A percentile compares a stretch with the other conserved stretches of the same genome.
These are phyloP conservation scores for Cercopithecus petaurista DNA, from an alignment of 2,797 vertebrate genomes.

Conservation along the genomic window DNA sequence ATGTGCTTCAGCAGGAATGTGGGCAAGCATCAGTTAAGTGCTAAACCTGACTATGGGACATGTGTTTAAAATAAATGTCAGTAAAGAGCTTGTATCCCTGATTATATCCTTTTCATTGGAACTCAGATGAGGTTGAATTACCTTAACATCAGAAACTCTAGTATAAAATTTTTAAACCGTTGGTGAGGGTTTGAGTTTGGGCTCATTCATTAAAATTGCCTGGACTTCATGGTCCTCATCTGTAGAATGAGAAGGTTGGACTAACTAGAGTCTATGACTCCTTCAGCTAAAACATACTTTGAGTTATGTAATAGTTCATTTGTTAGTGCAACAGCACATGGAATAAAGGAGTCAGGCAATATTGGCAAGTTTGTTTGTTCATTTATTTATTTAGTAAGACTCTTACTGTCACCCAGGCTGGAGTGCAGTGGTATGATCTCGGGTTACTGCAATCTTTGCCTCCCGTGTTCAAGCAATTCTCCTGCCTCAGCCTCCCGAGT, in stretches of 20 bases:
- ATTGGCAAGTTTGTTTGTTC: not conserved
- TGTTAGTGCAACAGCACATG: not conserved
- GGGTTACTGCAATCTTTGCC: not conserved
- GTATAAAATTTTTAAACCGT: not conserved
- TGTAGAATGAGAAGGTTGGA: not conserved
- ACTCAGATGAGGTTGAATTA: not conserved
- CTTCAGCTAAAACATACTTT: not conserved
- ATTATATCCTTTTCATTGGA: not conserved
- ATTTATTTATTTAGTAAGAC: not conserved
- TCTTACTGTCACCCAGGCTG: not conserved
- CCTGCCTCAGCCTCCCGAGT: not conserved
- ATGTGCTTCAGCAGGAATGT: constrained; percentile 43
- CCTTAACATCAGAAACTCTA: not conserved
- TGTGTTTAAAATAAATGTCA: constrained; percentile 59
- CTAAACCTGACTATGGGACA: not conserved
- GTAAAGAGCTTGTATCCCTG: not conserved
- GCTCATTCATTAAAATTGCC: not conserved
- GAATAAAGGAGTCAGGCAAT: not conserved
- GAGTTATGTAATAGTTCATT: not conserved
- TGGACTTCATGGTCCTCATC: not conserved
- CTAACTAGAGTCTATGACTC: not conserved
- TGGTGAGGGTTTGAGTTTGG: not conserved
- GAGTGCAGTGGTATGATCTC: not conserved
- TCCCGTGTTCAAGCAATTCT: not conserved
- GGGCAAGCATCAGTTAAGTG: not conserved